Percentiles rank a stretch among this genome's conserved stretches.
phyloP scores from a whole-genome alignment of 2,797 vertebrate genomes.

The Squalus acanthias region DNA sequence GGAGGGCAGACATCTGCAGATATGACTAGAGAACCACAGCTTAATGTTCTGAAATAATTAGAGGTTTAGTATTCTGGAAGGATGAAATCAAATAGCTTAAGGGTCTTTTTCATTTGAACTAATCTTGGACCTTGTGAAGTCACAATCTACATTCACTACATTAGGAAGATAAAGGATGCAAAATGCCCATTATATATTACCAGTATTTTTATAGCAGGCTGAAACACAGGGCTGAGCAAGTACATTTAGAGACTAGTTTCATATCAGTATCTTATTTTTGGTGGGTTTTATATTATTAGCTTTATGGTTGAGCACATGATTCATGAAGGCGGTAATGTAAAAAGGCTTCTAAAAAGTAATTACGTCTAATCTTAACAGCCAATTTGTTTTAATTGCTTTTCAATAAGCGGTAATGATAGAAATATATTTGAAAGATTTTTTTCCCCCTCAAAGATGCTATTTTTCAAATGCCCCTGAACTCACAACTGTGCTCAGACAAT shows the following conservation, averaged over 20 bases:
- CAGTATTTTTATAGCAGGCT: neutral
- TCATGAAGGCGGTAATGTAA: neutral
- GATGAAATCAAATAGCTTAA: neutral
- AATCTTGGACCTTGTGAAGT: neutral
- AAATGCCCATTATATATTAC: neutral
- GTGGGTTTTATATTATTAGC: neutral
- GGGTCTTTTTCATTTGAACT: neutral
- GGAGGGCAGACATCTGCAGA: neutral
- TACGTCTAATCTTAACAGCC: neutral
- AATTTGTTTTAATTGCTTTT: conserved; percentile 28
- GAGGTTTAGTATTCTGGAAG: neutral
- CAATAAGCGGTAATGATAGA: conserved; percentile 10
- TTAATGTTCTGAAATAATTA: neutral
- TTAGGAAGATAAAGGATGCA: neutral
- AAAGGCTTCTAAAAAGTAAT: conserved; percentile 28
- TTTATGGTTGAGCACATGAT: neutral
- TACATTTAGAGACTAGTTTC: neutral
- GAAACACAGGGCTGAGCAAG: neutral
- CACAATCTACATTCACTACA: neutral
- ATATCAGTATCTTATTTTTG: neutral
- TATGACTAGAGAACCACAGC: neutral
- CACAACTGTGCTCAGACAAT: neutral
- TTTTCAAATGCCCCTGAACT: neutral
- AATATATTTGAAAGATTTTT: neutral
- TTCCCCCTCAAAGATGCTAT: neutral